A percentile compares a stretch with the other conserved stretches of the same genome.
phyloP scores from a whole-genome alignment of 2,113 vertebrate genomes.

The Spheniscus mendiculus region DNA sequence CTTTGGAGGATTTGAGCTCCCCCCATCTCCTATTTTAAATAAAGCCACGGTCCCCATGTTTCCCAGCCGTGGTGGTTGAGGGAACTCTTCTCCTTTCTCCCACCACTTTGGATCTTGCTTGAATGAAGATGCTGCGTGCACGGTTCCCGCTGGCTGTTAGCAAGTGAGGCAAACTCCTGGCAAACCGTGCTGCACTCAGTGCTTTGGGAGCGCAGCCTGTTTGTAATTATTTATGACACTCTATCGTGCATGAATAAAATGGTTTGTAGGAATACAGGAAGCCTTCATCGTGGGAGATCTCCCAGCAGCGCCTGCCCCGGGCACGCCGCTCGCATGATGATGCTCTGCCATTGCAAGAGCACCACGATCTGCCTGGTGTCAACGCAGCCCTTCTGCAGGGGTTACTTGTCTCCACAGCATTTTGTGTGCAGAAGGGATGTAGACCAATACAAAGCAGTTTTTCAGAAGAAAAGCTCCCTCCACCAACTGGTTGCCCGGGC shows the following conservation, averaged over 20 bases:
- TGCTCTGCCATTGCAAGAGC: accelerated
- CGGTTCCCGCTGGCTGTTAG: background rate
- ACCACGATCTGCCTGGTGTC: accelerated
- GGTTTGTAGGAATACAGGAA: background rate
- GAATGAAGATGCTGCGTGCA: accelerated
- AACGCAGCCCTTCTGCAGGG: background rate
- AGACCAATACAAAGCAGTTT: background rate
- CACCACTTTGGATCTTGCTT: background rate
- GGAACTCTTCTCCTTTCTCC: background rate
- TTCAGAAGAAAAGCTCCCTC: background rate
- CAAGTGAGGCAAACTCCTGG: background rate
- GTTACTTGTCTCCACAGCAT: background rate
- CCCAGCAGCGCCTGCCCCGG: background rate
- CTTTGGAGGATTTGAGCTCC: background rate
- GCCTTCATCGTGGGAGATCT: background rate
- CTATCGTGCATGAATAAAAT: background rate
- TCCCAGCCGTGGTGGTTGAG: accelerated
- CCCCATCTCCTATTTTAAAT: background rate
- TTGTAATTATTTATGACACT: background rate
- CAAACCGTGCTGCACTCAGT: accelerated
- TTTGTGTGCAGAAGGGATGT: background rate
- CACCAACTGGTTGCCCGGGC: background rate
- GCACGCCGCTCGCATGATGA: accelerated
- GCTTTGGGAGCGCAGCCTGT: background rate
- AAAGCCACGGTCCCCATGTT: background rate